These are phyloP conservation scores for Pocillopora verrucosa DNA, from an alignment of 64 coral and sea anemone species.

Conservation along the genomic window DNA sequence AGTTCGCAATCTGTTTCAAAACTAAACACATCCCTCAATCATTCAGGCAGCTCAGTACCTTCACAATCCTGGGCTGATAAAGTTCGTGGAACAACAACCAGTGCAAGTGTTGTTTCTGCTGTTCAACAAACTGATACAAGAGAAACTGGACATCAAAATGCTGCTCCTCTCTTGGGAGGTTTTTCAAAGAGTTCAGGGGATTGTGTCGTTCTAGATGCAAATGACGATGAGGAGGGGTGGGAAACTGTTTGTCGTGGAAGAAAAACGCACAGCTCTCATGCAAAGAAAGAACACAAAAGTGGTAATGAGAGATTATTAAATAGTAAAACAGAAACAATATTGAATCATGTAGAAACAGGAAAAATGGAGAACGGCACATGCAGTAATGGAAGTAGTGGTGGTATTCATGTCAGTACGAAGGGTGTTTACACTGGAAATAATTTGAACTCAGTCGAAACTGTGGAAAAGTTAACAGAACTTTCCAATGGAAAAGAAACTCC, in stretches of 20 bases:
- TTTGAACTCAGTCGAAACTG: not conserved
- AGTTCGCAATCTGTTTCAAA: not conserved
- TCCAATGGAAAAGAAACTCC: slow-evolving; percentile 18
- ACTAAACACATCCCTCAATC: not conserved
- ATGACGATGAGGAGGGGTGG: slow-evolving; percentile 83
- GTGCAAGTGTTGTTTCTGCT: not conserved
- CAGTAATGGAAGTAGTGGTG: slow-evolving; percentile 16
- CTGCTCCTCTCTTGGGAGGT: not conserved
- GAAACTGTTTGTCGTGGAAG: slow-evolving; percentile 88
- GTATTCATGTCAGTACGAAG: not conserved
- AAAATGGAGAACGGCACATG: not conserved
- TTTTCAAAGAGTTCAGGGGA: not conserved
- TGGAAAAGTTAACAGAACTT: not conserved
- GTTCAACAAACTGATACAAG: slow-evolving; percentile 17
- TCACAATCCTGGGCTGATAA: slow-evolving; percentile 59
- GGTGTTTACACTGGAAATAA: not conserved
- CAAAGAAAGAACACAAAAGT: slow-evolving; percentile 3
- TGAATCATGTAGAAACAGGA: not conserved
- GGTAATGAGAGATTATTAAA: not conserved
- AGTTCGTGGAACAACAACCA: slow-evolving; percentile 35
- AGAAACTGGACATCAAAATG: not conserved
- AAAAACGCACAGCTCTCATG: slow-evolving; percentile 53
- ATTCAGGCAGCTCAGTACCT: not conserved
- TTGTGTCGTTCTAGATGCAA: slow-evolving; percentile 18
- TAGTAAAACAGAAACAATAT: slow-evolving; percentile 1